A percentile compares a stretch with the other conserved stretches of the same genome.
Evolutionary conservation across 2,113 vertebrate genomes (phyloP).

Genomic region (Ahaetulla prasina): DNA sequence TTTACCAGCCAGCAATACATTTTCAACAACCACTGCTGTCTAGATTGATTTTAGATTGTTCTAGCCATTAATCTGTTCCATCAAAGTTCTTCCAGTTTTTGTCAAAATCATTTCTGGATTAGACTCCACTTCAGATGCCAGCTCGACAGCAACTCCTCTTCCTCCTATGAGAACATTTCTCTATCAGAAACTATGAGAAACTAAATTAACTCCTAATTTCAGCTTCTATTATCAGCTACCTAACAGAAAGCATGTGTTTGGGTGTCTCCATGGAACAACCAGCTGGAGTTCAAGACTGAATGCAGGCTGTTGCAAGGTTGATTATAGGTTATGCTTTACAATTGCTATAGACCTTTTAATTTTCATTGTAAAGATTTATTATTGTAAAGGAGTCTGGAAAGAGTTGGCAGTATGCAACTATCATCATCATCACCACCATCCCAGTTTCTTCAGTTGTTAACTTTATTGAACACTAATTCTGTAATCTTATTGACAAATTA

Average conservation of each 20-base stretch:
- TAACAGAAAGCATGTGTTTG: neutral
- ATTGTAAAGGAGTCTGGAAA: neutral
- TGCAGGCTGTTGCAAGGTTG: neutral
- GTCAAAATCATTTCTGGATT: neutral
- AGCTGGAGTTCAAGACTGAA: neutral
- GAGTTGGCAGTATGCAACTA: neutral
- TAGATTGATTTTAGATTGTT: neutral
- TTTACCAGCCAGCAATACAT: neutral
- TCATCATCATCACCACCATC: neutral
- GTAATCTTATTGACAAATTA: neutral
- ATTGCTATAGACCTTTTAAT: neutral
- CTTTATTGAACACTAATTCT: neutral
- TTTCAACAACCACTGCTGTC: neutral
- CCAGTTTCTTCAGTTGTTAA: neutral
- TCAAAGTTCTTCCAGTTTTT: neutral
- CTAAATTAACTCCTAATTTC: neutral
- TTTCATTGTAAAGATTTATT: neutral
- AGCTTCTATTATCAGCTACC: neutral
- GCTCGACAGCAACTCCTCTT: neutral
- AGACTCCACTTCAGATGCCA: neutral
- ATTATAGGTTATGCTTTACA: neutral
- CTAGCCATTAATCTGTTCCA: neutral
- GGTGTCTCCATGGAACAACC: neutral
- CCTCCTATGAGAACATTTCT: neutral
- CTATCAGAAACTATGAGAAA: neutral